phyloP scores from a whole-genome alignment of 2,113 vertebrate genomes.

The Madoqua kirkii region DNA sequence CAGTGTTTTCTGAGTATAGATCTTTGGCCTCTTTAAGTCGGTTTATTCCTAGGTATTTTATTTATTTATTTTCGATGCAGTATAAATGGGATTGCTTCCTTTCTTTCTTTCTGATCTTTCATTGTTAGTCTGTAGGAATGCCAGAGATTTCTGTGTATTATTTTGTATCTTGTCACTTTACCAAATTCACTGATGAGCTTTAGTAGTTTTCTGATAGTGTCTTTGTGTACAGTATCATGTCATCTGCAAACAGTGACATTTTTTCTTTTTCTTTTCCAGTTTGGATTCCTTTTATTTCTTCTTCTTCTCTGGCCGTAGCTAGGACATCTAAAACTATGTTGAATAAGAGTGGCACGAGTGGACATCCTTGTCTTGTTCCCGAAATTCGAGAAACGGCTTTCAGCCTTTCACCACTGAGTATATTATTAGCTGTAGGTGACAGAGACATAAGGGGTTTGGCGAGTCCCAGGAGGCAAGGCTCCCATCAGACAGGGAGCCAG shows the following conservation, averaged over 20 bases:
- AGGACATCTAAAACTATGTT: neutral
- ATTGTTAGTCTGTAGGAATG: neutral
- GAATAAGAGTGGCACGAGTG: neutral
- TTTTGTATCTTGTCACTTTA: neutral
- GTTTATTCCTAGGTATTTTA: neutral
- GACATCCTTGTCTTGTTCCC: neutral
- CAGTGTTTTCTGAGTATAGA: neutral
- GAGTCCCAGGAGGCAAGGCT: neutral
- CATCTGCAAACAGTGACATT: neutral
- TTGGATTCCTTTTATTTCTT: neutral
- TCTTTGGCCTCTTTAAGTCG: neutral
- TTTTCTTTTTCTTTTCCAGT: neutral
- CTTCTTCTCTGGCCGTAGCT: neutral
- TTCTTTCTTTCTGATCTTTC: neutral
- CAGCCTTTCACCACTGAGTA: neutral
- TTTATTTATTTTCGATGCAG: neutral
- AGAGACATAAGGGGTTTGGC: neutral
- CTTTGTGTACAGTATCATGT: neutral
- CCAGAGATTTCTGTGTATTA: neutral
- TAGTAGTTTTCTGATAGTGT: neutral
- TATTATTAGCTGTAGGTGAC: neutral
- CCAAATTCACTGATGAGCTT: neutral
- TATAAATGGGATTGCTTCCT: neutral
- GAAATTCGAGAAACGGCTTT: neutral
- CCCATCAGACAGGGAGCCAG: neutral